Evolutionary conservation across 2,113 vertebrate genomes (phyloP), one percentile per base, ranked within the genome.

Genomic region (Pluvialis apricaria): DNA sequence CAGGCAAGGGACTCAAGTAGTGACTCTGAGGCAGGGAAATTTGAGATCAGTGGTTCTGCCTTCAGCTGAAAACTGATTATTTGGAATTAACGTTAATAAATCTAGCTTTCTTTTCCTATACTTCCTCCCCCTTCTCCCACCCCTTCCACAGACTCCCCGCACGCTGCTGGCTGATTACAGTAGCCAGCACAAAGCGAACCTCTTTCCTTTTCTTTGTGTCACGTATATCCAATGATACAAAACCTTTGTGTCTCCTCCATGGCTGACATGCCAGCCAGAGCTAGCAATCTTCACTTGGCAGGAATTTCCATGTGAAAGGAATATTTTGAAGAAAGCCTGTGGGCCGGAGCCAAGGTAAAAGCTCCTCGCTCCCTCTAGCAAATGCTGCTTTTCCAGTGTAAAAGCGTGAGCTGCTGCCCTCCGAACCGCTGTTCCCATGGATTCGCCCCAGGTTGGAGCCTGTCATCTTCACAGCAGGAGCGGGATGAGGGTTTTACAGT

Each of bases 251-350:
- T 78, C 65, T 51, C 82, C 82, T 75, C 91, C 44, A 3, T 7
- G 84, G 86, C 73, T 95, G 94, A 92, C 88, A 54, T 34, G 83
- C 65, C 94, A 95, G 73, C 66, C 83, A 69, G 86, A n/a, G 61
- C 73, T 45, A 72, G 84, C 83, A 89, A 76, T 96, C 96, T 94
- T 97, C 95, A 68, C 91, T 94, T 89, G 91, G 95, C 88, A 94
- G 55, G 45, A 84, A 96, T 94, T 97, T 94, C 88, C 95, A 92
- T 94, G 83, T 95, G 96, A 97, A 97, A 96, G n/a, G 83, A 88
- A 82, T 76, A 77, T 72, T 94, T 32, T 82, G 86, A 96, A 94
- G 94, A 87, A 87, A 96, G 83, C 54, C 38, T 20, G 54, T 94
- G 92, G 77, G 94, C 28, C 0, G 0, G 72, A 96, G 86, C 95